These are phyloP conservation scores for Dicentrarchus labrax DNA, from an alignment of 2,113 vertebrate genomes.

Conservation along the genomic window DNA sequence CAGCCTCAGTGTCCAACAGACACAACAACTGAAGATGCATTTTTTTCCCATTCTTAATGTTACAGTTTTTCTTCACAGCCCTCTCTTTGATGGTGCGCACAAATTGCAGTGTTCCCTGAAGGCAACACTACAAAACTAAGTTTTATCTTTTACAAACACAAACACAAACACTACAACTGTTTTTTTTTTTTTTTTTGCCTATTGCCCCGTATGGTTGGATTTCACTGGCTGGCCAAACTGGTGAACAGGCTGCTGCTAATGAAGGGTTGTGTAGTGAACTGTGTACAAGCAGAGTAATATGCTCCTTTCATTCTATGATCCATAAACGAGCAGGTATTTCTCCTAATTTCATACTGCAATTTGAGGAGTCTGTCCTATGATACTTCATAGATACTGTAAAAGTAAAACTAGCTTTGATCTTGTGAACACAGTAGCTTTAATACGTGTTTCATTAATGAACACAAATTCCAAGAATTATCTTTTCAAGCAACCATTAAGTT, in stretches of 20 bases:
- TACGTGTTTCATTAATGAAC: neutral
- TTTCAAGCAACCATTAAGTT: neutral
- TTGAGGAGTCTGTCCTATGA: neutral
- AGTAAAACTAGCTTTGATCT: neutral
- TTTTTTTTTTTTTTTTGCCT: constrained; percentile 33
- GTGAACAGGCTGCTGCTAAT: constrained; percentile 35
- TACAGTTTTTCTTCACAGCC: constrained; percentile 23
- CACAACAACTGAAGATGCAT: constrained; percentile 32
- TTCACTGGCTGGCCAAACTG: constrained; percentile 36
- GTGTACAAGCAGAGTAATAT: constrained; percentile 35
- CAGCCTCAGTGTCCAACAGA: constrained; percentile 1
- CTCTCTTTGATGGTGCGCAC: constrained; percentile 44
- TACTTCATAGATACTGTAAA: neutral
- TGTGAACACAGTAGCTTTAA: neutral
- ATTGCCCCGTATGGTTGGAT: constrained; percentile 42
- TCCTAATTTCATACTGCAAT: neutral
- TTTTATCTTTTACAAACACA: constrained; percentile 72
- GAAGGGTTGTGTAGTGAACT: constrained; percentile 23
- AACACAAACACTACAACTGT: too few relatives aligned
- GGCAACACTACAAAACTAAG: constrained; percentile 49
- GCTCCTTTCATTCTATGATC: constrained; percentile 35
- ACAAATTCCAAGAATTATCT: neutral
- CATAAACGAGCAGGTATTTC: constrained; percentile 27
- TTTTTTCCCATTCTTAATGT: constrained; percentile 55
- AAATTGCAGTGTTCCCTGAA: constrained; percentile 51